Conservation (phyloP, 2,888 invertebrate species). For the Drosophila longiperda region DNA sequence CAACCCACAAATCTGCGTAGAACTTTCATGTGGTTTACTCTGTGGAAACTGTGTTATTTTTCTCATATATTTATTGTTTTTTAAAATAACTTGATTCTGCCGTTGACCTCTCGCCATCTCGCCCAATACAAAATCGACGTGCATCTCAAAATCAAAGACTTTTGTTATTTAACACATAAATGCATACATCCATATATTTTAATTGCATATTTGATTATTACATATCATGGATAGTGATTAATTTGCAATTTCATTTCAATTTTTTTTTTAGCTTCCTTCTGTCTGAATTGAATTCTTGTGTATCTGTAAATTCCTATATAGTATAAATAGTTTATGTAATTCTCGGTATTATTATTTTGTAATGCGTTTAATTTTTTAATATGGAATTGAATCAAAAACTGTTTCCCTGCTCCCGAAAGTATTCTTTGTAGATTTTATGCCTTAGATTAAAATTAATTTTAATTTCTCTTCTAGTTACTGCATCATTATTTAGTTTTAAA, state of each 20-base stretch:
- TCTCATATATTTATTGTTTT: constrained; percentile 17
- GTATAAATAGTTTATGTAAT: constrained; percentile 58
- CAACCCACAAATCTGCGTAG: constrained; percentile 3
- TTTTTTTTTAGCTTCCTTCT: constrained; percentile 18
- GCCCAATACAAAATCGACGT: constrained; percentile 54
- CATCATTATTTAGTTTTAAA: constrained; percentile 66
- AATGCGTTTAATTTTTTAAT: constrained; percentile 50
- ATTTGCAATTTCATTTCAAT: constrained; percentile 28
- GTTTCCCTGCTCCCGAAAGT: constrained; percentile 54
- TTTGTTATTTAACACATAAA: constrained; percentile 56
- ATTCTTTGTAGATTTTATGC: constrained; percentile 60
- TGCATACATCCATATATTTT: constrained; percentile 22
- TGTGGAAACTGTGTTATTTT: constrained; percentile 62
- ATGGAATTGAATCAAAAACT: constrained; percentile 67
- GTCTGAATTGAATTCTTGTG: constrained; percentile 25
- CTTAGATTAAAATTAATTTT: constrained; percentile 59
- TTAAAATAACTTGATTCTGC: constrained; percentile 39
- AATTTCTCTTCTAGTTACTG: constrained; percentile 52
- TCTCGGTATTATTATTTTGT: constrained; percentile 73
- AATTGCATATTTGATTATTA: constrained; percentile 45
- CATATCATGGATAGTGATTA: constrained; percentile 46
- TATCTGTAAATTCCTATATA: constrained; percentile 40
- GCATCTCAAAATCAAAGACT: constrained; percentile 81
- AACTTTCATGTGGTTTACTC: constrained; percentile 6
- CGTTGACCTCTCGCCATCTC: constrained; percentile 59